Base-by-base conservation (phyloP, 2,113 vertebrate genomes). In the Rhinolophus ferrumequinum region DNA sequence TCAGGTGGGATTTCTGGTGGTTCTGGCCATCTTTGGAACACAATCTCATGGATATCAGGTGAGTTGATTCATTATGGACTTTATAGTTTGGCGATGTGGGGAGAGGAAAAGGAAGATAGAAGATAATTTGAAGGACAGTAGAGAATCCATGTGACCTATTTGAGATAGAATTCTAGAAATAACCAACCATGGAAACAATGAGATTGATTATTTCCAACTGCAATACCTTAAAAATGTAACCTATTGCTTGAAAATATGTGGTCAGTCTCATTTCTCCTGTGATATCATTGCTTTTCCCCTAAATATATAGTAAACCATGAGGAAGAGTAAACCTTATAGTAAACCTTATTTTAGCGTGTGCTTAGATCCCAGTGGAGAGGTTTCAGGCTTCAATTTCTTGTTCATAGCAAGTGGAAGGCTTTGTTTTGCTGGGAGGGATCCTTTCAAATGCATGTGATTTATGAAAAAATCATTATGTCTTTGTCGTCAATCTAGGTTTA, bases 11-110 rank as follows among this genome's bases (percentile, higher is more conserved):
- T 47, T 96, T 86, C 69, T 98, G 0, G 15, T 96, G 91, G 92
- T 95, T 38, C 90, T 98, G 96, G 97, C 97, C 88, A 41, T 97
- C 96, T 87, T 98, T 18, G 98, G 97, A 91, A 88, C 91, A 94
- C 97, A 96, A 41, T 80, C 96, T 77, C 97, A 67, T 22, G 98
- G 98, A 21, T 0, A 96, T 18, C 12, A 98, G 0, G 98, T 99
- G 38, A 98, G 97, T 84, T 35, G 24, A 3, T 66, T 88, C 15
- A 18, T 62, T 72, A 33, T 58, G 38, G 10, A 64, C 6, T 82
- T 96, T 90, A 30, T 66, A n/a, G 28, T 21, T 85, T 93, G 38
- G 33, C 81, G 16, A n/a, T 75, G 6, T 16, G 90, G 47, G 22
- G 54, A n/a, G 16, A 72, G 18, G 22, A 47, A 80, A 75, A 58